Evolutionary conservation across 2,113 vertebrate species (phyloP).

Genomic region (Spea bombifrons): DNA sequence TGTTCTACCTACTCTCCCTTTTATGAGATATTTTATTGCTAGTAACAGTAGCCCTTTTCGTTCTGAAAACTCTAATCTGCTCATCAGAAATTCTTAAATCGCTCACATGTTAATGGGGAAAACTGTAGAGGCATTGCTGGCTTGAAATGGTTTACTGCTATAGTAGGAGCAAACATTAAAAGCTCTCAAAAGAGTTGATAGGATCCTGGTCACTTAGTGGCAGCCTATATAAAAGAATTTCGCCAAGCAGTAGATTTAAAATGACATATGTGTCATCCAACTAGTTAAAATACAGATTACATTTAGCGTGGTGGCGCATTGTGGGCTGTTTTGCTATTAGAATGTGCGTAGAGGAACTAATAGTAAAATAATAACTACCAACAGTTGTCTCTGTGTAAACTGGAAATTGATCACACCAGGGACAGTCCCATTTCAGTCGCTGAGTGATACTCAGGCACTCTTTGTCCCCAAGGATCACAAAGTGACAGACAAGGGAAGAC

Average conservation of each 20-base stretch:
- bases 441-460: constrained; percentile 42
- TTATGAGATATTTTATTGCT: too few species aligned
- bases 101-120: too few species aligned
- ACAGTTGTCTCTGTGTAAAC: constrained; percentile 16
- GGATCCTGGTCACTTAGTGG: neutral
- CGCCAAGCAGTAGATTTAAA: neutral
- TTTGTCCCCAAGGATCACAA: constrained; percentile 34
- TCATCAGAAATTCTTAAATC: too few species aligned
- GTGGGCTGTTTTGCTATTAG: neutral
- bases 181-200: neutral
- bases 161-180: neutral
- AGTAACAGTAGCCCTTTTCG: too few species aligned
- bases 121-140: too few species aligned
- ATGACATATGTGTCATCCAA: neutral
- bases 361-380: constrained; percentile 18
- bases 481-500: constrained; percentile 42
- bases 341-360: neutral
- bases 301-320: neutral
- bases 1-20: too few species aligned
- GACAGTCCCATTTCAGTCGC: constrained; percentile 28
- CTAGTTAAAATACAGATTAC: neutral
- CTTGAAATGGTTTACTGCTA: neutral
- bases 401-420: constrained; percentile 16
- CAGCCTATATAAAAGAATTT: neutral
- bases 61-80: too few species aligned